Base-by-base conservation (phyloP, 2,797 vertebrate species). In the Hyperoplus lanceolatus region DNA sequence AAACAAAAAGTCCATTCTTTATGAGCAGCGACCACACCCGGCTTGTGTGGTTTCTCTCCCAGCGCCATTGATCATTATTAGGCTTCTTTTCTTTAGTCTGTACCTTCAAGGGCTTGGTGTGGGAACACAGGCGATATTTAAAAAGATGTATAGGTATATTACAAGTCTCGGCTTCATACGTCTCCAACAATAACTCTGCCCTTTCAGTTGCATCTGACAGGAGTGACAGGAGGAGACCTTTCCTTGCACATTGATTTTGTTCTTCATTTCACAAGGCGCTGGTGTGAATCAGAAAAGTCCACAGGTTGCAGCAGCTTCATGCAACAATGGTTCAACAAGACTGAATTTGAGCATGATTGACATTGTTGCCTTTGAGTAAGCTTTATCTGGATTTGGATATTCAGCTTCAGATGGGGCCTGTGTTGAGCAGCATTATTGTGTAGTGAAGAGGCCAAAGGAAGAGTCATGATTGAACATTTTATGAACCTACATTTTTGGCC, bases 181-280 rank as follows among this genome's bases (percentile, higher is more conserved):
- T 68, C 56, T 68, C 62, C 21, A 55, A 43, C 49, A 42, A 67
- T 77, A 55, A 68, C 70, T 79, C 45, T 54, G 73, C 57, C 43
- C 74, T 85, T 78, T 83, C 71, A 80, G 57, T 66, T 61, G 42
- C 45, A 81, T 85, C 66, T 78, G 90, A 85, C 83, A 77, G 71
- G 56, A 42, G 57, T n/a, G 57, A 59, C 57, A 59, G 57, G 57
- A 79, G 64, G 59, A 86, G 77, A 84, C 73, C 78, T 71, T 87
- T 86, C 84, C 54, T 62, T 83, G 84, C 80, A 92, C 87, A 91
- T 90, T 80, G 86, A 91, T 91, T 93, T 89, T 9, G 68, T 88
- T 85, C 87, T 86, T 90, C 86, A 80, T 89, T 90, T 91, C 82
- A 89, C 86, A 90, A 90, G 54, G 70, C 65, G 66, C 84, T 67